A percentile compares a stretch with the other conserved stretches of the same genome.
phyloP scores from a whole-genome alignment of 2,888 invertebrate species.

The Yponomeuta plumbellus region DNA sequence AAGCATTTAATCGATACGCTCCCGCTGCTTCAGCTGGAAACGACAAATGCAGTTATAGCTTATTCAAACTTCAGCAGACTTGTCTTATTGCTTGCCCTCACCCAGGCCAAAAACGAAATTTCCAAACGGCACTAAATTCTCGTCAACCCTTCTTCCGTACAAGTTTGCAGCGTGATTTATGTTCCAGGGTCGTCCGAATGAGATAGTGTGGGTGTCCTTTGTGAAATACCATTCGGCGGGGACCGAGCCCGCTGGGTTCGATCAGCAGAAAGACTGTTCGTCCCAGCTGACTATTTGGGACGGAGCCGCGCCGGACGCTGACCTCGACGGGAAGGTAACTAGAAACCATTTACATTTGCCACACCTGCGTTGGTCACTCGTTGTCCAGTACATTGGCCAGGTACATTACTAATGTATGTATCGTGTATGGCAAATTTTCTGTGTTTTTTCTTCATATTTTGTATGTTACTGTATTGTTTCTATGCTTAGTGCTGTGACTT shows the following conservation, averaged over 20 bases:
- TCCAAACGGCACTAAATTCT: neutral
- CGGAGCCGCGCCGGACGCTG: constrained; percentile 78
- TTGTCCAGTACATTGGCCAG: too few relatives aligned
- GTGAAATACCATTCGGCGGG: constrained; percentile 87
- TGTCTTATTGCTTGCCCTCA: too few relatives aligned
- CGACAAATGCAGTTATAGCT: neutral
- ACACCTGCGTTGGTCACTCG: too few relatives aligned
- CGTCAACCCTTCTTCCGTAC: neutral
- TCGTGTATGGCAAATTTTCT: too few relatives aligned
- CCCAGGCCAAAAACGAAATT: neutral
- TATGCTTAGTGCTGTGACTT: too few relatives aligned
- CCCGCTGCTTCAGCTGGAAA: too few relatives aligned
- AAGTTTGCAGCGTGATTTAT: constrained; percentile 1
- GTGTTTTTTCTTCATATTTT: too few relatives aligned
- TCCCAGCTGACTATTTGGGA: constrained; percentile 86
- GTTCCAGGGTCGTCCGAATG: constrained; percentile 79
- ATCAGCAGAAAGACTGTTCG: constrained; percentile 82
- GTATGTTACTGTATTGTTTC: too few relatives aligned
- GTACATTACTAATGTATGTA: too few relatives aligned
- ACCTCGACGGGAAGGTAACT: constrained; percentile 64
- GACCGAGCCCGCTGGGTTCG: constrained; percentile 79
- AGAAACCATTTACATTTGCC: too few relatives aligned
- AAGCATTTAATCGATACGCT: too few relatives aligned
- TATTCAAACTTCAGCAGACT: too few relatives aligned
- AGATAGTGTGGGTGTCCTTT: constrained; percentile 90